phyloP scores from a whole-genome alignment of 2,113 vertebrate genomes.

The Brachionichthys hirsutus region DNA sequence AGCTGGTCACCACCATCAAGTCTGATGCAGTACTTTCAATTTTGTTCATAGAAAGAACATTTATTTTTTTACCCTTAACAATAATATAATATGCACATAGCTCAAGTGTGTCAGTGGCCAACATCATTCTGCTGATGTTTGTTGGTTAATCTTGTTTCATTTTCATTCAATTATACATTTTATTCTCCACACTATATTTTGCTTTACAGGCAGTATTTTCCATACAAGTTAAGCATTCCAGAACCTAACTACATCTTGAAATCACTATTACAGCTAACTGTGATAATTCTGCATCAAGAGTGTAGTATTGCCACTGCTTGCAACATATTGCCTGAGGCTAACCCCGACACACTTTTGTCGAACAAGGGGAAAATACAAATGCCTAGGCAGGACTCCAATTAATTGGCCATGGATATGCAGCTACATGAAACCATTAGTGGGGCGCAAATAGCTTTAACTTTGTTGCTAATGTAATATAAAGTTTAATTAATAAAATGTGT shows the following conservation, averaged over 20 bases:
- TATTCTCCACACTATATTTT: no score
- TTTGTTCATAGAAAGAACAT: not conserved
- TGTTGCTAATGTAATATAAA: conserved; percentile 80
- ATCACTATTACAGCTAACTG: conserved; percentile 18
- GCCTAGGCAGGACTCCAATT: conserved; percentile 66
- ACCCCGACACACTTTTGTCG: conserved; percentile 55
- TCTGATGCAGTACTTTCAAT: not conserved
- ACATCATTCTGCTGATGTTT: no score
- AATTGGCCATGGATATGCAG: conserved; percentile 78
- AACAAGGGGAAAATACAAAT: conserved; percentile 68
- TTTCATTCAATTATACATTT: no score
- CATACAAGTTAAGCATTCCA: no score
- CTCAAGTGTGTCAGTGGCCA: no score
- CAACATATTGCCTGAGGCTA: conserved; percentile 45
- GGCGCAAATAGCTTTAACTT: conserved; percentile 80
- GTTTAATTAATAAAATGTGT: conserved; percentile 83
- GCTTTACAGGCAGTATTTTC: not conserved
- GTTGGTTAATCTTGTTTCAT: no score
- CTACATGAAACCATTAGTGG: conserved; percentile 78
- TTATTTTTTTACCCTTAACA: conserved; percentile 1
- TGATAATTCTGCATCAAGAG: conserved; percentile 43
- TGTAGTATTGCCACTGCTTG: conserved; percentile 36
- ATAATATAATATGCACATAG: not conserved
- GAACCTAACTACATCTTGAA: no score
- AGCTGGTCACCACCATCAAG: not conserved